Evolutionary conservation across 2,113 vertebrate species (phyloP).

Genomic region (Grus americana): DNA sequence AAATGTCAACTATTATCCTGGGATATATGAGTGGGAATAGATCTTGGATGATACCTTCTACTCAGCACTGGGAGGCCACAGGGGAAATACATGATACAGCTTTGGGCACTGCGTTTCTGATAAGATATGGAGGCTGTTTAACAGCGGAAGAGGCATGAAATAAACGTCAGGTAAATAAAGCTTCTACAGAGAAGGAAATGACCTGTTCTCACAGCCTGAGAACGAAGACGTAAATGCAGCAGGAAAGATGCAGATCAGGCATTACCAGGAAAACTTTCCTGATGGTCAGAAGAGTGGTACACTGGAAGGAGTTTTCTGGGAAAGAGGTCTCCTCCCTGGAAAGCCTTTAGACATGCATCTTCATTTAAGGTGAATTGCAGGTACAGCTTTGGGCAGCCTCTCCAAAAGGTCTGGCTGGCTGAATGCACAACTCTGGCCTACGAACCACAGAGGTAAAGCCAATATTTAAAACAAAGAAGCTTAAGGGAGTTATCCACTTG

Average conservation of each 20-base stretch:
- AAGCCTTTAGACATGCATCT: background rate
- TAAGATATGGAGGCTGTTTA: background rate
- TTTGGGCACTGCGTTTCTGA: background rate
- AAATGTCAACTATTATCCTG: slow-evolving; percentile 6
- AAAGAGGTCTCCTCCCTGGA: background rate
- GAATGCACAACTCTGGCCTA: background rate
- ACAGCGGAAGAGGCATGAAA: background rate
- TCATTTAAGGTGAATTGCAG: background rate
- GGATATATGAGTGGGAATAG: background rate
- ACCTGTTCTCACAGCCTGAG: background rate
- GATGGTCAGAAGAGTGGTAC: background rate
- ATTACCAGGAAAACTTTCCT: background rate
- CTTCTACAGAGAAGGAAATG: background rate
- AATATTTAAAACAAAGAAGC: background rate
- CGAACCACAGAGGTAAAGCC: background rate
- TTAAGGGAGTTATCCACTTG: background rate
- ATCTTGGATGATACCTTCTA: background rate
- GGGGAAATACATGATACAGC: background rate
- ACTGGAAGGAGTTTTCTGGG: background rate
- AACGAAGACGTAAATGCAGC: background rate
- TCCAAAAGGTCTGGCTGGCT: background rate
- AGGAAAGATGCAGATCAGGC: background rate
- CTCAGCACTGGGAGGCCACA: background rate
- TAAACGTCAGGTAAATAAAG: background rate
- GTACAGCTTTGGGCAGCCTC: background rate